phyloP scores from a whole-genome alignment of 2,888 invertebrate species.

The Melieria omissa region DNA sequence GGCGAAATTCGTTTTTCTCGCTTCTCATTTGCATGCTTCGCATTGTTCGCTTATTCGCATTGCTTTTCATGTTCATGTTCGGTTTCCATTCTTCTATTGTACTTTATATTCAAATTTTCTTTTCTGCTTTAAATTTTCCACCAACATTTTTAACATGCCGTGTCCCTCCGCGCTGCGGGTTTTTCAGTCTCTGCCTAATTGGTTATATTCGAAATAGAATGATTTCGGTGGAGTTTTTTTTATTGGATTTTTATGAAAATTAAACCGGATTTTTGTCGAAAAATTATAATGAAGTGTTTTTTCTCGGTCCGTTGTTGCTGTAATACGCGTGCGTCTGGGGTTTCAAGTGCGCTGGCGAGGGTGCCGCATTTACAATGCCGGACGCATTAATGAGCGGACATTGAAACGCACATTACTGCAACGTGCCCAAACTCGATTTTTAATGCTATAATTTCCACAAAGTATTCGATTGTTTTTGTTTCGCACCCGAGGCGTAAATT shows the following conservation, averaged over 20 bases:
- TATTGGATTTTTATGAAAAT: slow-evolving; percentile 52
- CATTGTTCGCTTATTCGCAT: too few species aligned
- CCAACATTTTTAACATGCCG: too few species aligned
- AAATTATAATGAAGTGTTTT: slow-evolving; percentile 17
- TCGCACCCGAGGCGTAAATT: neutral
- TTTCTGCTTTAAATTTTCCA: neutral
- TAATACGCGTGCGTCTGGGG: too few species aligned
- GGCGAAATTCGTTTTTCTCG: too few species aligned
- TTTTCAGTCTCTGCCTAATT: slow-evolving; percentile 13
- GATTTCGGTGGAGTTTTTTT: slow-evolving; percentile 30
- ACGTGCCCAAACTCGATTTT: neutral
- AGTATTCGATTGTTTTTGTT: neutral
- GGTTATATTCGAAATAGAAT: neutral
- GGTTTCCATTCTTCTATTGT: neutral
- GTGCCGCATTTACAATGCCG: neutral
- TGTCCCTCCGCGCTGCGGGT: neutral
- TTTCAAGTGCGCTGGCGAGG: neutral
- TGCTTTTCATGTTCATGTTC: neutral
- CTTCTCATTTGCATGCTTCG: too few species aligned
- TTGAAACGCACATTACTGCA: neutral
- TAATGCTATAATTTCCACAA: neutral
- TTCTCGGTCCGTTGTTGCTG: neutral
- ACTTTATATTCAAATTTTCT: neutral
- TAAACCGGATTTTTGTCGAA: slow-evolving; percentile 50
- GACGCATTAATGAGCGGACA: neutral